These are phyloP conservation scores for Margarornis squamiger DNA, from an alignment of 2,797 vertebrate genomes.

Conservation along the genomic window DNA sequence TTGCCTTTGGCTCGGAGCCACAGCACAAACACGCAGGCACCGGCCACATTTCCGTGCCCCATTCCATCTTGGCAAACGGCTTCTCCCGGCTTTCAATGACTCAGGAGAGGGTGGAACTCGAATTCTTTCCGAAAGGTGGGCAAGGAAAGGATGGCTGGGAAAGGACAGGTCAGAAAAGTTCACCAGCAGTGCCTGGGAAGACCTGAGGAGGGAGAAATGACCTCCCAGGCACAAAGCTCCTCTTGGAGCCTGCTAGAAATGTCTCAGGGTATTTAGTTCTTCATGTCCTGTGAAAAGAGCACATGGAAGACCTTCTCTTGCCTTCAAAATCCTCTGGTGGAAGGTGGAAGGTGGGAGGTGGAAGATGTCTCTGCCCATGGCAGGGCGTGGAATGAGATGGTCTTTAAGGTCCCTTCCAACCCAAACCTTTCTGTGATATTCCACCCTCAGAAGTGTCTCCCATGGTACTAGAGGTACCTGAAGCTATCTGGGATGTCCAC, in stretches of 20 bases:
- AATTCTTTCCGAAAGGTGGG: background rate
- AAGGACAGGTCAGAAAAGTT: background rate
- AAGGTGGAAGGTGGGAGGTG: background rate
- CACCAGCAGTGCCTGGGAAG: background rate
- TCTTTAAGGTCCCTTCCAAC: background rate
- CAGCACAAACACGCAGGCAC: background rate
- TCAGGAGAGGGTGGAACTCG: background rate
- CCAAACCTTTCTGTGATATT: background rate
- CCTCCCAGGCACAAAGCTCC: background rate
- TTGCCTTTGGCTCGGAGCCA: conserved; percentile 63
- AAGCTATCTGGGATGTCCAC: background rate
- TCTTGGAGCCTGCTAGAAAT: background rate
- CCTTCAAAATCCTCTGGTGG: background rate
- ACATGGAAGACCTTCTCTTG: background rate
- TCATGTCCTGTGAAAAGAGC: background rate
- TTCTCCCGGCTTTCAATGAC: conserved; percentile 6
- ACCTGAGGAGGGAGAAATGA: background rate
- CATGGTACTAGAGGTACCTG: background rate
- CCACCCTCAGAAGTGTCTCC: background rate
- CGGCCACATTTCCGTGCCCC: background rate
- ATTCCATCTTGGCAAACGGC: conserved; percentile 14
- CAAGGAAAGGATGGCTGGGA: background rate
- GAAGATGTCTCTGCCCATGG: background rate
- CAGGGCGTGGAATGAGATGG: rapidly evolving
- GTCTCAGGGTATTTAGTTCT: background rate